Evolutionary conservation across 1,140 invertebrate species (phyloP).

Genomic region (Philopotamus ludificatus): DNA sequence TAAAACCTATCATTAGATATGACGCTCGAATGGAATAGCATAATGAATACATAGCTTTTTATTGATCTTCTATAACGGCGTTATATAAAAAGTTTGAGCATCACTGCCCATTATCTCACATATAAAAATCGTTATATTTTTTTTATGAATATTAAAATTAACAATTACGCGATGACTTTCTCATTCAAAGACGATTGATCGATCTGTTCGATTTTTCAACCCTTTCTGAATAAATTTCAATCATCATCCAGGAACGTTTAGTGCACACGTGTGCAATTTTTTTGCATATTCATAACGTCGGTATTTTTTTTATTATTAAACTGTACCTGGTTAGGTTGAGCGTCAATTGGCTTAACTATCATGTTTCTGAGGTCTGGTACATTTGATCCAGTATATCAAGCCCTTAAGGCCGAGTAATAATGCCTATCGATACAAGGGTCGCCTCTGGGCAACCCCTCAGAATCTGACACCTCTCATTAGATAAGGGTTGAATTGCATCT

Average conservation of each 20-base stretch:
- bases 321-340: too few relatives aligned
- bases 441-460: conserved; percentile 2
- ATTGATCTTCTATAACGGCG: too few relatives aligned
- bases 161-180: neutral
- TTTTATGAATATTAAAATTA: neutral
- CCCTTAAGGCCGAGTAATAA: conserved; percentile 2
- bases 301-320: too few relatives aligned
- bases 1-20: neutral
- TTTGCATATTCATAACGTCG: neutral
- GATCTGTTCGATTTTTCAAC: neutral
- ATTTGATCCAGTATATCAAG: too few relatives aligned
- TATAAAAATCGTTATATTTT: too few relatives aligned
- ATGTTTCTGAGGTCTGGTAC: too few relatives aligned
- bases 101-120: too few relatives aligned
- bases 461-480: conserved; percentile 33
- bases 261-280: neutral
- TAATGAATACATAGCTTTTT: too few relatives aligned
- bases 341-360: too few relatives aligned
- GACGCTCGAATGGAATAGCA: too few relatives aligned
- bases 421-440: conserved; percentile 23
- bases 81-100: too few relatives aligned
- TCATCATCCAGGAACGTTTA: neutral
- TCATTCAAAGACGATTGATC: neutral
- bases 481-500: neutral
- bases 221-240: neutral